Percentiles rank a stretch among this genome's conserved stretches.
Conservation (phyloP, 37 sponge, comb jelly and placozoan species). For the Cliona cf. orientalis region DNA sequence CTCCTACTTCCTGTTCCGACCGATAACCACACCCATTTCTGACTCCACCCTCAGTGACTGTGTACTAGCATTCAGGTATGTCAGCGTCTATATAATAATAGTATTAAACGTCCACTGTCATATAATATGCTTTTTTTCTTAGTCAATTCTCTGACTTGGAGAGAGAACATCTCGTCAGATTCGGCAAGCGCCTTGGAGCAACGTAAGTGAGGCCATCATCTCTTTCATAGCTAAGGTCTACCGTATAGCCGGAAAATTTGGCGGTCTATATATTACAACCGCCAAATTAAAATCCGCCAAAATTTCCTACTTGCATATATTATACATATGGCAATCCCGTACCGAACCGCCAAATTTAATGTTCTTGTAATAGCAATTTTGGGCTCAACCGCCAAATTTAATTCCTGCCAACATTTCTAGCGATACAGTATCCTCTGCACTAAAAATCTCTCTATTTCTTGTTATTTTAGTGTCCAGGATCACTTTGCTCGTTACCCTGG, state of each 20-base stretch:
- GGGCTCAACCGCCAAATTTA: background rate
- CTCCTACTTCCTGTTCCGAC: slow-evolving; percentile 73
- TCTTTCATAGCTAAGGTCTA: too few relatives aligned
- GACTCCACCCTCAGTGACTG: slow-evolving; percentile 48
- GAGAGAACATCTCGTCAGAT: slow-evolving; percentile 65
- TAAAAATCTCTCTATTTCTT: background rate
- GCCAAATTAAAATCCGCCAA: background rate
- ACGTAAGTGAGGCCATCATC: slow-evolving; percentile 45
- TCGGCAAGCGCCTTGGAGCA: slow-evolving; percentile 63
- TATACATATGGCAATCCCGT: too few relatives aligned
- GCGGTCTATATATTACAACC: background rate
- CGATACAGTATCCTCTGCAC: background rate
- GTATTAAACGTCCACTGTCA: background rate
- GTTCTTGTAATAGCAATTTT: too few relatives aligned
- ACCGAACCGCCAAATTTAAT: too few relatives aligned
- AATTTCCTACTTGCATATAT: too few relatives aligned
- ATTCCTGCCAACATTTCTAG: too few relatives aligned
- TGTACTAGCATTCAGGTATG: slow-evolving; percentile 69
- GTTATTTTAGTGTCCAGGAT: slow-evolving; percentile 65
- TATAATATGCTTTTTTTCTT: background rate
- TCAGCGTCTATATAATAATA: background rate
- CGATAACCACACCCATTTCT: slow-evolving; percentile 45
- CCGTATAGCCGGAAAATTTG: background rate
- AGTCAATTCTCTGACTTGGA: slow-evolving; percentile 78
- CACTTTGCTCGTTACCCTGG: slow-evolving; percentile 60